Base-by-base conservation (phyloP, 2,113 vertebrate species). In the Myotis brandtii region DNA sequence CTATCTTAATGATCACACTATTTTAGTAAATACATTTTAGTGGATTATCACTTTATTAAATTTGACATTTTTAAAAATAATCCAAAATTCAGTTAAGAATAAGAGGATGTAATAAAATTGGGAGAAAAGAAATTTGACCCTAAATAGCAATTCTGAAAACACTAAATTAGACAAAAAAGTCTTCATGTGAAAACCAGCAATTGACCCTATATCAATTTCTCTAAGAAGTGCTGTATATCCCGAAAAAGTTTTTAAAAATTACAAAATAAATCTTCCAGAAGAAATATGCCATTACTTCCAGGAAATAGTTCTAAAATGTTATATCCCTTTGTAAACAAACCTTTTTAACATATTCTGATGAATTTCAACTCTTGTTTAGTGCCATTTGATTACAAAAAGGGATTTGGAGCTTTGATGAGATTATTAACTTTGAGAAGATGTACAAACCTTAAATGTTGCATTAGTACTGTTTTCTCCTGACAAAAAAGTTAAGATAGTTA, bases 81-180 rank as follows among this genome's bases (percentile, higher is more conserved):
- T 69, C 34, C 64, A 95, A 87, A 94, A 81, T 82, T 95, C 66
- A 62, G 83, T 75, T 76, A 92, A 93, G 37, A 84, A 64, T 90
- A 80, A 69, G n/a, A 97, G 89, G 94, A 96, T 95, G 93, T 86
- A 97, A 97, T 86, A 46, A 98, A 97, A 97, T 95, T 95, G 93
- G 86, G 97, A 37, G 2, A 94, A 97, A 95, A 96, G 95, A 96
- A 97, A 98, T 87, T 50, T 93, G 89, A 98, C 95, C 89, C 95
- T 95, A 96, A 98, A 94, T 21, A 98, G 97, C 92, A 98, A 97
- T 93, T 94, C 1, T 40, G 92, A 97, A 97, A 96, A 97, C 96
- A 37, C 81, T 88, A 96, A 97, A 97, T 72, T 54, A 93, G 95
- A 97, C 96, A 98, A 97, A 97, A 97, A 98, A 97, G 93, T 93